phyloP scores from a whole-genome alignment of 2,113 vertebrate genomes.

The Mesitornis unicolor region DNA sequence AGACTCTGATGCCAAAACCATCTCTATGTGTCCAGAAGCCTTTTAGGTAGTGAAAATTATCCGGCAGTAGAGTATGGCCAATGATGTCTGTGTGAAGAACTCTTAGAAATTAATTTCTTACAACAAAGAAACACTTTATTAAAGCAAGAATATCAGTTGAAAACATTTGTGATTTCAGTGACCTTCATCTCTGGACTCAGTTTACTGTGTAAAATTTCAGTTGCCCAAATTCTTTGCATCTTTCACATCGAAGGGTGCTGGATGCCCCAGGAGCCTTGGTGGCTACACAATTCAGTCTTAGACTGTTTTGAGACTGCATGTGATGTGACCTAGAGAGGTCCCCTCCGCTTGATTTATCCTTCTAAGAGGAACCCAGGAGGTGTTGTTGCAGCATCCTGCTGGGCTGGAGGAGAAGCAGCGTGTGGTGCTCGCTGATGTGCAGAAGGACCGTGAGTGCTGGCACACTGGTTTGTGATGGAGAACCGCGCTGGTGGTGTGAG shows the following conservation, averaged over 20 bases:
- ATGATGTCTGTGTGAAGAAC: not conserved
- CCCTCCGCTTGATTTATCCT: not conserved
- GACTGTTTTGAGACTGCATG: not conserved
- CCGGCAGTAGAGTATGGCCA: not conserved
- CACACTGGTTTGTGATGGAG: not conserved
- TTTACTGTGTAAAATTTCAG: not conserved
- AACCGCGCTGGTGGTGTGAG: not conserved
- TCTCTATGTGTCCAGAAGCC: not conserved
- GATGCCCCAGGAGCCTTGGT: not conserved
- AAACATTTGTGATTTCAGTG: not conserved
- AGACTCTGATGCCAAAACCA: not conserved
- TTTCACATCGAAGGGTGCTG: not conserved
- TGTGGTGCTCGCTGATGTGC: rapidly evolving
- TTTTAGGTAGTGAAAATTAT: not conserved
- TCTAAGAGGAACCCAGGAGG: not conserved
- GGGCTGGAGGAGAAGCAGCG: not conserved
- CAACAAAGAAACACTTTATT: not conserved
- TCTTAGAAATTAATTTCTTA: not conserved
- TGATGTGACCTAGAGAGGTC: not conserved
- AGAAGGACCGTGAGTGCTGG: not conserved
- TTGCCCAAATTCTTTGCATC: not conserved
- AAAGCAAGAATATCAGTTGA: not conserved
- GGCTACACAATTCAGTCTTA: rapidly evolving
- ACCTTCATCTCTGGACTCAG: not conserved
- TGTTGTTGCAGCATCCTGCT: not conserved